Conservation (phyloP, 2,113 vertebrate genomes). For the Laticauda laticaudata region DNA sequence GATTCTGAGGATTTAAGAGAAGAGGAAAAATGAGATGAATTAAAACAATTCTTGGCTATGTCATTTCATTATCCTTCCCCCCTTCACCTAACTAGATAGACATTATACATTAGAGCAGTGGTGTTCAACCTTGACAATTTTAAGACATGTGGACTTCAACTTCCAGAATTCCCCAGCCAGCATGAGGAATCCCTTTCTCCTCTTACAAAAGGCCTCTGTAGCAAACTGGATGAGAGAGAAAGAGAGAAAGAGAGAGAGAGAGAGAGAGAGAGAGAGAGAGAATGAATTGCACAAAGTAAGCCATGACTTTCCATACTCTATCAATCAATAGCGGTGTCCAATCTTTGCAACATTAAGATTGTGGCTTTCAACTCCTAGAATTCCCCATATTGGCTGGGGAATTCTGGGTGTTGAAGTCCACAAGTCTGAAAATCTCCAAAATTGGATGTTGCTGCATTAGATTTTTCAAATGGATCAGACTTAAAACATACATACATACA, state of each 20-base stretch:
- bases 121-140: neutral
- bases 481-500: neutral
- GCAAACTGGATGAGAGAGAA: neutral
- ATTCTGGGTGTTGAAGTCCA: too few species aligned
- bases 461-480: neutral
- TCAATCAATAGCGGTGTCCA: too few species aligned
- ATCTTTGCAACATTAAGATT: too few species aligned
- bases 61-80: neutral
- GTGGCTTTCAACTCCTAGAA: too few species aligned
- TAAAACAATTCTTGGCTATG: neutral
- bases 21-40: neutral
- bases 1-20: neutral
- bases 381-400: too few species aligned
- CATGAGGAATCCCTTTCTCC: neutral
- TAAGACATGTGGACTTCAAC: neutral
- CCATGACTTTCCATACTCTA: neutral
- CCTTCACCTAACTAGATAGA: neutral
- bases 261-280: neutral
- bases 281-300: neutral
- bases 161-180: neutral
- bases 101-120: neutral
- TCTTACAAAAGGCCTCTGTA: neutral
- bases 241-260: too few species aligned
- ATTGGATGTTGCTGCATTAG: neutral
- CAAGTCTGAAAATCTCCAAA: too few species aligned